Base-by-base conservation (phyloP, 2,113 vertebrate species). In the Phalacrocorax pelagicus region DNA sequence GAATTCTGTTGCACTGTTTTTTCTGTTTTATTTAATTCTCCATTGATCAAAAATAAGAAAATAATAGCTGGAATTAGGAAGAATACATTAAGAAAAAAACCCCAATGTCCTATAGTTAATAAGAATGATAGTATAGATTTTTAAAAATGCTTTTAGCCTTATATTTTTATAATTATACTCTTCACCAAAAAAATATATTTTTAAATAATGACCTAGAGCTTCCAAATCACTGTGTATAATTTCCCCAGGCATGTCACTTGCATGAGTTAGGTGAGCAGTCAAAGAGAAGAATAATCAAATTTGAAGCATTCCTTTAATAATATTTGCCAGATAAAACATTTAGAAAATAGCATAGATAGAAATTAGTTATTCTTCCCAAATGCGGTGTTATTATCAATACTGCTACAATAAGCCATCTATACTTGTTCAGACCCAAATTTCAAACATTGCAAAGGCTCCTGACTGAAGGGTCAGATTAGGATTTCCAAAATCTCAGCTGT, bases 281-380 rank as follows among this genome's bases (percentile, higher is more conserved):
- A 95, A 96, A 97, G 58, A 94, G 91, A 96, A 89, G 72, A 97
- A 86, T 75, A 96, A 97, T 96, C 93, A 93, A 91, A 83, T 95
- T 92, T 94, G 94, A 98, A 97, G 96, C 90, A 97, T 96, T 96
- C 86, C 82, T 97, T 96, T 95, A 95, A 96, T 97, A 96, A 96
- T 69, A 34, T 94, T 90, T 96, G 67, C 90, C 90, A 97, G 81
- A 96, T 97, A 82, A 93, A 96, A 97, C 92, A 94, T 93, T 94
- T 38, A 46, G 57, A 97, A 96, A 96, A 97, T 66, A 96, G 79
- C 92, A 93, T 40, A 94, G 32, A 72, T 59, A 92, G 86, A 92
- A 97, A 92, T 58, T n/a, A 89, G 57, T 62, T 85, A 72, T 55
- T 3, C 75, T 78, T 84, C 79, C 91, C 81, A 63, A 80, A 81